Evolutionary conservation across 37 sponge, comb jelly and placozoan species (phyloP), one percentile per base, ranked within the genome.

Genomic region (Beroe ovata): DNA sequence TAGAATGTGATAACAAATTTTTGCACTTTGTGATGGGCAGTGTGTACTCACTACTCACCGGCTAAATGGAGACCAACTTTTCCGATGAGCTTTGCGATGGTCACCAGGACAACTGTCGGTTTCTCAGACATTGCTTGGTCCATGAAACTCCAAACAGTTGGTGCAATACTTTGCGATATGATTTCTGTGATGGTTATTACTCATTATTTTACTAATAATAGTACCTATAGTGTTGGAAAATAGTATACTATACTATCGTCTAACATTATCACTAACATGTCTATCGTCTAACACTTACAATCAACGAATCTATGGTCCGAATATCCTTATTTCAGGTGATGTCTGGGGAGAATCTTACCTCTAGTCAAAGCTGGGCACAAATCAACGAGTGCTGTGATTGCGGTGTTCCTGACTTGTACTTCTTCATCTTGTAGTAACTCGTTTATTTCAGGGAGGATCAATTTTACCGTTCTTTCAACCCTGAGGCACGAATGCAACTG

Each of bases 381-480:
- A 36, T 77, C 84, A 8, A 77, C 47, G 2, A 77, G 84, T 25
- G 25, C 42, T 38, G 84, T 77, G 1, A 77, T 39, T 20, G 84
- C 84, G 1, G 84, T 42, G 54, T 77, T 42, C 21, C 54, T 77
- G 8, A 77, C 84, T 42, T 42, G 42, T n/a, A 42, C 54, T 25
- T 77, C 84, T 54, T 77, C 84, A 26, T 77, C 84, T 42, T 77
- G 54, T 8, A 77, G 47, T 3, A 77, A 36, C 28, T 77, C 84
- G 54, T 42, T 38, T 23, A 77, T 39, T 29, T 77, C 84, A 1
- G 84, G 84, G 16, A 77, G 19, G 22, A 77, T 11, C 3, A 77
- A 20, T 54, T 77, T 77, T 8, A 77, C 84, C 8, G 84, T 42
- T 4, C 22, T 36, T 23, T 32, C 38, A 4, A 32, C 84, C 4